A percentile compares a stretch with the other conserved stretches of the same genome.
phyloP scores from a whole-genome alignment of 2,113 vertebrate genomes.

The Oreochromis aureus region DNA sequence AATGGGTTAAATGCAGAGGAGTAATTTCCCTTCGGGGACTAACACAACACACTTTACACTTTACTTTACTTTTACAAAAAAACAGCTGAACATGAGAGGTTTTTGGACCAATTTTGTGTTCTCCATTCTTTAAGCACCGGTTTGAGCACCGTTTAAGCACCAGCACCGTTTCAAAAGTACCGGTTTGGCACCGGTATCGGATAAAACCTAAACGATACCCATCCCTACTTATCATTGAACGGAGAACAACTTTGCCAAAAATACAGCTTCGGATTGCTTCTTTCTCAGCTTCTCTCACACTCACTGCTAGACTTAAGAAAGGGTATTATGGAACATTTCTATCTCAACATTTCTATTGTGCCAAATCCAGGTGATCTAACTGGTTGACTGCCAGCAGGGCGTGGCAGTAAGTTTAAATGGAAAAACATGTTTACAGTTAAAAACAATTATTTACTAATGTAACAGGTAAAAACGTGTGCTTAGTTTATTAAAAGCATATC shows the following conservation, averaged over 20 bases:
- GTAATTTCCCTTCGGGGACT: too few species aligned
- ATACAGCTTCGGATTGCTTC: neutral
- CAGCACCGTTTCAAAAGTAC: too few species aligned
- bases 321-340: neutral
- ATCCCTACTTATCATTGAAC: neutral
- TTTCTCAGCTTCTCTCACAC: neutral
- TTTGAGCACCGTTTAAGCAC: too few species aligned
- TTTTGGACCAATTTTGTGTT: too few species aligned
- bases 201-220: too few species aligned
- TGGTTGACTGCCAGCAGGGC: neutral
- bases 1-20: too few species aligned
- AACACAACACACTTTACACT: too few species aligned
- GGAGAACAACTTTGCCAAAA: neutral
- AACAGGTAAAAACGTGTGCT: neutral
- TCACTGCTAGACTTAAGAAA: neutral
- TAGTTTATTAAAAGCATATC: neutral
- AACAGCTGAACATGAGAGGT: too few species aligned
- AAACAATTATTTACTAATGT: neutral
- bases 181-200: too few species aligned
- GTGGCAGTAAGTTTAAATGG: neutral
- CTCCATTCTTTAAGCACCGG: too few species aligned
- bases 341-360: neutral
- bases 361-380: neutral
- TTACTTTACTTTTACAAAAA: too few species aligned
- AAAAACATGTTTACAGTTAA: neutral